These are phyloP conservation scores for Ictidomys tridecemlineatus DNA, from an alignment of 2,113 vertebrate species.

Conservation along the genomic window DNA sequence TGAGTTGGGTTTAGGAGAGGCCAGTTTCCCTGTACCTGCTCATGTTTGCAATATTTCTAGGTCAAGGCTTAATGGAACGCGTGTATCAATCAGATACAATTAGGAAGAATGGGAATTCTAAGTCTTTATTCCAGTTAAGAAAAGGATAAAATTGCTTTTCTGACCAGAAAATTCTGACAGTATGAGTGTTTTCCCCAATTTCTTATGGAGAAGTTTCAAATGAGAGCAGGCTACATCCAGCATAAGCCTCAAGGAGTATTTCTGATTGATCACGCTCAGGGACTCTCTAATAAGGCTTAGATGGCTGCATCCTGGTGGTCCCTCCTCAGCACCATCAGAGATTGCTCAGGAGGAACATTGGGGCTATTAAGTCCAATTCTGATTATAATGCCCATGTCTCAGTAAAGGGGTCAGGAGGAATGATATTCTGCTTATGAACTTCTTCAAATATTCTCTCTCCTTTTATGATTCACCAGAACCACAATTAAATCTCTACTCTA, in stretches of 20 bases:
- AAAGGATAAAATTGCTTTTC: not conserved
- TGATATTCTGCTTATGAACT: not conserved
- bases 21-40: conserved; percentile 30
- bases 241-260: not conserved
- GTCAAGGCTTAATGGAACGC: not conserved
- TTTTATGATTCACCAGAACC: conserved; percentile 21
- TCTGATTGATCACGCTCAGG: not conserved
- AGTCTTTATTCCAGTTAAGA: conserved; percentile 27
- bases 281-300: not conserved
- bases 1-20: conserved; percentile 22
- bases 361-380: not conserved
- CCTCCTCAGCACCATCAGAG: not conserved
- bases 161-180: not conserved
- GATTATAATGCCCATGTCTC: not conserved
- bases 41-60: not conserved
- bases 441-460: not conserved
- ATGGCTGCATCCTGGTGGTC: not conserved
- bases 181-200: not conserved
- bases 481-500: not conserved
- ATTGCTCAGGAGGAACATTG: not conserved
- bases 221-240: not conserved
- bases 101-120: conserved; percentile 44
- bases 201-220: not conserved
- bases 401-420: not conserved
- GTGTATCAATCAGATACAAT: not conserved